phyloP scores from a whole-genome alignment of 2,797 vertebrate genomes.

The Sciaenops ocellatus region DNA sequence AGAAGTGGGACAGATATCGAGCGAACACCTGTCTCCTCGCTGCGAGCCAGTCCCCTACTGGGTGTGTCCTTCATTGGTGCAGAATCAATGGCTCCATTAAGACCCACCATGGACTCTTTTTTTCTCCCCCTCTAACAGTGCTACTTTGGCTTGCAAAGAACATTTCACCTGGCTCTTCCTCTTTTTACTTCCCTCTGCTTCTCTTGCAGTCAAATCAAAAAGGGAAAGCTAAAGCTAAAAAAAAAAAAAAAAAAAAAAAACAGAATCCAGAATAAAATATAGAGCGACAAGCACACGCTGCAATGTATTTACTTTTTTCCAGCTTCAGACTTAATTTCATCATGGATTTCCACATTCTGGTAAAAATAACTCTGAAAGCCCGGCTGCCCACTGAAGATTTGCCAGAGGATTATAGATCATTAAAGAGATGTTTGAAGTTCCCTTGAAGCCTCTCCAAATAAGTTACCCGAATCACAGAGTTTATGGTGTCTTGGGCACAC shows the following conservation, averaged over 20 bases:
- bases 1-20: constrained; percentile 86
- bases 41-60: constrained; percentile 72
- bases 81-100: constrained; percentile 84
- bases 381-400: constrained; percentile 65
- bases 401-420: constrained; percentile 77
- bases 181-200: constrained; percentile 21
- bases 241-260: constrained; percentile 8
- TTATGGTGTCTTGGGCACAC: constrained; percentile 31
- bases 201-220: background rate
- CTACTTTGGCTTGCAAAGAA: constrained; percentile 70
- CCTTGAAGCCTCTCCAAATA: constrained; percentile 66
- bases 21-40: constrained; percentile 83
- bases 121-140: constrained; percentile 31
- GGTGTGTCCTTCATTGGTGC: constrained; percentile 75
- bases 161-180: constrained; percentile 59
- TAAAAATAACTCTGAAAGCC: constrained; percentile 65
- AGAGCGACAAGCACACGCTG: constrained; percentile 25
- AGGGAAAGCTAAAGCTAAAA: background rate
- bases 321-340: constrained; percentile 62
- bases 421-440: constrained; percentile 77
- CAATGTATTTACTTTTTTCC: constrained; percentile 34
- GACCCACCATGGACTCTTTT: constrained; percentile 52
- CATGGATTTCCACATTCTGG: constrained; percentile 56
- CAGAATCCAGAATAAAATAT: background rate
- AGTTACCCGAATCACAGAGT: constrained; percentile 52